phyloP scores from a whole-genome alignment of 2,888 invertebrate species.

The Hypomecis atomaria region DNA sequence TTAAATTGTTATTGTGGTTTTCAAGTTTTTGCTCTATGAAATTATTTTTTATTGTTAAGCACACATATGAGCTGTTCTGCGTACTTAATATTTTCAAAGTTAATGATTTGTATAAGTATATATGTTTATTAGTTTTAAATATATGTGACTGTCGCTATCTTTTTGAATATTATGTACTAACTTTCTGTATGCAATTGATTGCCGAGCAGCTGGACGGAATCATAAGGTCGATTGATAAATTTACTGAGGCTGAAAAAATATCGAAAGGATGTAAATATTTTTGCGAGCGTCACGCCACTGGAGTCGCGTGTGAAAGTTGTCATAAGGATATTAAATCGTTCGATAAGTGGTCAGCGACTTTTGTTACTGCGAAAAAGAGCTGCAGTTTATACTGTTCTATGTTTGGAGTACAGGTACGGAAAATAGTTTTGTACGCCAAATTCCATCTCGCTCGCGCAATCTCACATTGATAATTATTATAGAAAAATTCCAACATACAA shows the following conservation, averaged over 20 bases:
- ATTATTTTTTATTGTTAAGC: neutral
- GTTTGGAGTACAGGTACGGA: slow-evolving; percentile 15
- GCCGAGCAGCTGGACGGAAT: slow-evolving; percentile 11
- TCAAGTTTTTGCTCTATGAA: neutral
- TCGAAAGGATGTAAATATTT: neutral
- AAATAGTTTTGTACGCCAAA: too few relatives aligned
- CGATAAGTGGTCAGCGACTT: slow-evolving; percentile 11
- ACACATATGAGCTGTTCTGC: neutral
- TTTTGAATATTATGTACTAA: slow-evolving; percentile 1
- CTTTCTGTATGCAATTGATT: neutral
- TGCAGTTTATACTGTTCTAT: neutral
- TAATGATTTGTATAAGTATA: neutral
- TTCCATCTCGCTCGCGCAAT: too few relatives aligned
- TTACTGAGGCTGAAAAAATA: neutral
- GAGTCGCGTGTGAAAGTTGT: neutral
- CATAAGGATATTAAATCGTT: neutral
- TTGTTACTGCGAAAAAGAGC: neutral
- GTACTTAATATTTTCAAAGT: neutral
- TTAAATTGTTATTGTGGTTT: neutral
- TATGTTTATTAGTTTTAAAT: neutral
- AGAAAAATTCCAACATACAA: too few relatives aligned
- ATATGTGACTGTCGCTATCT: slow-evolving; percentile 1
- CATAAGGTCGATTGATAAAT: slow-evolving; percentile 5
- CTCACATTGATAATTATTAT: too few relatives aligned
- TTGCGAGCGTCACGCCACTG: slow-evolving; percentile 3